Percentiles rank a stretch among this genome's conserved stretches.
Evolutionary conservation across 2,888 invertebrate species (phyloP).

Genomic region (Cheilosia urbana): DNA sequence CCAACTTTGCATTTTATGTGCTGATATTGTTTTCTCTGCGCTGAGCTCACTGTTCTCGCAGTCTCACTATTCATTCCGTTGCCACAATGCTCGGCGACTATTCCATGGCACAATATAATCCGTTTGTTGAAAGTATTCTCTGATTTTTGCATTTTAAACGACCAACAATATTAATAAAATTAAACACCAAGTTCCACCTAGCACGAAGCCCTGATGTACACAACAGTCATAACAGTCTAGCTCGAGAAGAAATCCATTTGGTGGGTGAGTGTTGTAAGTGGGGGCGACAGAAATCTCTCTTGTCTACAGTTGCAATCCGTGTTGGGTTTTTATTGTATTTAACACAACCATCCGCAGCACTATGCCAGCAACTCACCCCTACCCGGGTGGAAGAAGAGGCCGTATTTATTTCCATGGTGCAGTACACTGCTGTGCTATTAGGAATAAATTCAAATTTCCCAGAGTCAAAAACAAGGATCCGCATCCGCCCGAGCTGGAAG

Average conservation of each 20-base stretch:
- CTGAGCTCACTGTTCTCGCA: not conserved
- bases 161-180: constrained; percentile 53
- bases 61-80: not conserved
- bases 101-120: constrained; percentile 11
- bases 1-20: constrained; percentile 36
- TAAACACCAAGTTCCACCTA: constrained; percentile 23
- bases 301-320: constrained; percentile 48
- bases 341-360: constrained; percentile 24
- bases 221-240: not conserved
- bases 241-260: not conserved
- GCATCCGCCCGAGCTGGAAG: not conserved
- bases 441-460: constrained; percentile 54
- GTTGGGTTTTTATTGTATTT: constrained; percentile 46
- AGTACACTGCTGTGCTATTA: constrained; percentile 38
- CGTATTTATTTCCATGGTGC: constrained; percentile 44
- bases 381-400: not conserved
- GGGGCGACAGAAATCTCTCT: constrained; percentile 18
- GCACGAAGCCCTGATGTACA: not conserved
- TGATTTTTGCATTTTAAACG: constrained; percentile 52
- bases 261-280: not conserved
- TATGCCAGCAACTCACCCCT: not conserved
- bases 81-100: not conserved
- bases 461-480: constrained; percentile 29
- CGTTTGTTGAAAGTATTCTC: constrained; percentile 10
- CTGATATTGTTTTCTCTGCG: not conserved